phyloP scores from a whole-genome alignment of 2,888 invertebrate species.

The Eupithecia abbreviata region DNA sequence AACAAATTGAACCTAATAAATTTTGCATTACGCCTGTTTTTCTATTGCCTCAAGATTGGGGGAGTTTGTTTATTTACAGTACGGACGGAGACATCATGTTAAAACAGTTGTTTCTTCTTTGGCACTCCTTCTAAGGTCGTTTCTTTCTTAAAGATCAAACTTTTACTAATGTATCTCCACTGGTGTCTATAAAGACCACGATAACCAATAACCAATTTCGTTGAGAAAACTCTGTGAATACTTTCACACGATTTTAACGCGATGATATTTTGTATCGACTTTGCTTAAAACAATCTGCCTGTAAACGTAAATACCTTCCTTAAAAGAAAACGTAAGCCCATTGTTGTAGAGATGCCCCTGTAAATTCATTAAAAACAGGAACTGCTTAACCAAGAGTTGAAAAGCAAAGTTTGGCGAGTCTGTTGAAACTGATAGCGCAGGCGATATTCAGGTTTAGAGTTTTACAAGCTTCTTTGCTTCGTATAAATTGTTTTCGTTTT shows the following conservation, averaged over 20 bases:
- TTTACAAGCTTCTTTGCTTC: conserved; percentile 1
- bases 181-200: no score
- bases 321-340: conserved; percentile 5
- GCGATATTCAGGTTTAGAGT: neutral
- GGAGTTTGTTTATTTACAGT: conserved; percentile 43
- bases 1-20: conserved; percentile 81
- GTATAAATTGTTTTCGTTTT: neutral
- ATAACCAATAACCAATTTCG: no score
- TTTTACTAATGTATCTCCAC: neutral
- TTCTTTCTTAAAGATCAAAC: neutral
- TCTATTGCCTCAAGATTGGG: conserved; percentile 59
- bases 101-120: conserved; percentile 41
- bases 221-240: no score
- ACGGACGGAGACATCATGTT: conserved; percentile 11
- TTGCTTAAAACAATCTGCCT: neutral
- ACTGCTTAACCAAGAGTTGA: conserved; percentile 52
- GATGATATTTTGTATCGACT: neutral
- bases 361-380: conserved; percentile 60
- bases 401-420: conserved; percentile 55
- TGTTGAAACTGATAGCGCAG: conserved; percentile 54
- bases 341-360: conserved; percentile 47
- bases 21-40: conserved; percentile 72
- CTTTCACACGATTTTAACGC: no score
- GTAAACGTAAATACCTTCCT: no score
- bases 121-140: conserved; percentile 24